These are phyloP conservation scores for Bradysia coprophila DNA, from an alignment of 1,140 invertebrate species.

Conservation along the genomic window DNA sequence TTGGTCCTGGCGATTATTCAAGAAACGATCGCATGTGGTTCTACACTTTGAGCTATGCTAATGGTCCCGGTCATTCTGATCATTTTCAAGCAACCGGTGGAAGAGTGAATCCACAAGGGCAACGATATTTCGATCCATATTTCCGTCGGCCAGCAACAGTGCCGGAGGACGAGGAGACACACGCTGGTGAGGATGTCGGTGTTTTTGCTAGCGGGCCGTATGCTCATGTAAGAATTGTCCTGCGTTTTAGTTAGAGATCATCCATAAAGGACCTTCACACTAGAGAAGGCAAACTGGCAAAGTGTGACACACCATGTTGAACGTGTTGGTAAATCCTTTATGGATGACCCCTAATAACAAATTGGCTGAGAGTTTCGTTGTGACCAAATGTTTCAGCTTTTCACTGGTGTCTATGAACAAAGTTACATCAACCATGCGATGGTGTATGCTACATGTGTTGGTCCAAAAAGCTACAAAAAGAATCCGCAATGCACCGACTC, in stretches of 20 bases:
- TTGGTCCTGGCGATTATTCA: constrained; percentile 40
- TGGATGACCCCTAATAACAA: too few relatives aligned
- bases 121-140: constrained; percentile 40
- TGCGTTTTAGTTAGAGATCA: too few relatives aligned
- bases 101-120: constrained; percentile 30
- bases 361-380: too few relatives aligned
- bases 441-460: constrained; percentile 51
- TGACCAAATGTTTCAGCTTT: constrained; percentile 78
- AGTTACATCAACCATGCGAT: constrained; percentile 76
- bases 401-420: constrained; percentile 81
- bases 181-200: constrained; percentile 70
- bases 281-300: background rate
- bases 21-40: constrained; percentile 47
- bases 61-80: constrained; percentile 47
- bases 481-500: too few relatives aligned
- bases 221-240: too few relatives aligned
- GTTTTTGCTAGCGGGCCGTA: constrained; percentile 51
- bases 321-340: background rate
- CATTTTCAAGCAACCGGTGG: constrained; percentile 15
- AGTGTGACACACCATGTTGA: background rate
- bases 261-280: background rate
- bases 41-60: constrained; percentile 65
- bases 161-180: constrained; percentile 47
- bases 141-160: constrained; percentile 56
- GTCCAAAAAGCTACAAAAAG: too few relatives aligned